These are phyloP conservation scores for Apis dorsata DNA, from an alignment of 1,140 invertebrate species.

Conservation along the genomic window DNA sequence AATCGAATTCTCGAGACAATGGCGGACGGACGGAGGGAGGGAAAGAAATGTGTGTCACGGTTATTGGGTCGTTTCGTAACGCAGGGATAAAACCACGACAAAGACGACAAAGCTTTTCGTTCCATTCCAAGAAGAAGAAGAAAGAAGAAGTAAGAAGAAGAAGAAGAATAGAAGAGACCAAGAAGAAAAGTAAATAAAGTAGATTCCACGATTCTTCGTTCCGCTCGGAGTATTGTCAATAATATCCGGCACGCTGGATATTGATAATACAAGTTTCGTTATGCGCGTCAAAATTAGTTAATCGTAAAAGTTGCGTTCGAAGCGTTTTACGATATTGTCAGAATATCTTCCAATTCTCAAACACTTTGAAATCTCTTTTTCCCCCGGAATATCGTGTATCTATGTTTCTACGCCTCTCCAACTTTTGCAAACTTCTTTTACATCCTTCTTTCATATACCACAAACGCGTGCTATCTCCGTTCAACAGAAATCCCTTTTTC, in stretches of 20 bases:
- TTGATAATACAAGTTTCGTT: not conserved
- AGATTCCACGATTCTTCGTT: not conserved
- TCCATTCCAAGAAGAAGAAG: not conserved
- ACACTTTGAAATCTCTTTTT: no score
- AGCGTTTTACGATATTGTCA: no score
- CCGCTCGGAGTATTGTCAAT: not conserved
- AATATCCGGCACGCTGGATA: not conserved
- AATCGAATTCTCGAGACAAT: not conserved
- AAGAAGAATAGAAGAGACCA: not conserved
- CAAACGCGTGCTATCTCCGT: no score
- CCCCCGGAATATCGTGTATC: no score
- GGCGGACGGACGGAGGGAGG: conserved; percentile 1
- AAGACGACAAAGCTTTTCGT: not conserved
- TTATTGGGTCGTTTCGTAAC: conserved; percentile 39
- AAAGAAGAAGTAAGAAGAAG: not conserved
- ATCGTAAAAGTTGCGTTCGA: no score
- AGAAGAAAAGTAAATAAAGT: not conserved
- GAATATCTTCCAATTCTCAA: no score
- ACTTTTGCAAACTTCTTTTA: no score
- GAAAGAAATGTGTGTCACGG: conserved; percentile 44
- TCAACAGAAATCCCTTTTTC: no score
- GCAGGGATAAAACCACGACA: not conserved
- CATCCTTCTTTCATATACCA: no score
- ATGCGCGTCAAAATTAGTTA: no score
- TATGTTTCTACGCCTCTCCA: no score